Base-by-base conservation (phyloP, 92 coral and sea anemone species). In the Heliopora coerulea region DNA sequence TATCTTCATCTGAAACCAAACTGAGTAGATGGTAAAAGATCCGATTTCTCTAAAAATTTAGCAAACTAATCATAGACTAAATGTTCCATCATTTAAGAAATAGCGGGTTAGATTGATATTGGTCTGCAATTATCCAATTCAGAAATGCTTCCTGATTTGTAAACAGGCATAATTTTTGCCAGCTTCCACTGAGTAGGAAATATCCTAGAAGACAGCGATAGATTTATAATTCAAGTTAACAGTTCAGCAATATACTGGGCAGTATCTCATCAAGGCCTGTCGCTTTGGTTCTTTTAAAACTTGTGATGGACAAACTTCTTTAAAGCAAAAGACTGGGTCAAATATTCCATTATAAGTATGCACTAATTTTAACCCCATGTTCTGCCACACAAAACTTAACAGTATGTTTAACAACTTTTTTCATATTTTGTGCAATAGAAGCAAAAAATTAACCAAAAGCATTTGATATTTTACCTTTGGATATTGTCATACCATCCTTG, bases 261-360 rank as follows among this genome's bases (percentile, higher is more conserved):
- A 31, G 67, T 25, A 61, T 61, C 44, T 61, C 67, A 61, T 61
- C 67, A 0, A 61, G 42, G 20, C 67, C 67, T 0, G 67, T 31
- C 19, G 67, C 67, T 61, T 61, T 31, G 42, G 42, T 31, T 12
- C 44, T 61, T n/a, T 58, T 19, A 58, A 58, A 15, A 58, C 64
- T 23, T 58, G 32, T 3, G 64, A 25, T 21, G 34, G 32, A 21
- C 30, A 3, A 29, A 58, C 26, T 21, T 21, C 64, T 34, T 58
- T 35, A 27, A 61, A 61, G 0, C 67, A 25, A 13, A 61, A 61
- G n/a, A n/a, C n/a, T n/a, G 40, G 67, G 9, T 29, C 11, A 29
- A 26, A 25, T 31, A 13, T 61, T 61, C 40, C 33, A 61, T 31
- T 61, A 61, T 23, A 61, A 56, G 61, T n/a, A n/a, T n/a, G n/a